Conservation (phyloP, 2,888 invertebrate species). For the Hemicrepidius hirtus region DNA sequence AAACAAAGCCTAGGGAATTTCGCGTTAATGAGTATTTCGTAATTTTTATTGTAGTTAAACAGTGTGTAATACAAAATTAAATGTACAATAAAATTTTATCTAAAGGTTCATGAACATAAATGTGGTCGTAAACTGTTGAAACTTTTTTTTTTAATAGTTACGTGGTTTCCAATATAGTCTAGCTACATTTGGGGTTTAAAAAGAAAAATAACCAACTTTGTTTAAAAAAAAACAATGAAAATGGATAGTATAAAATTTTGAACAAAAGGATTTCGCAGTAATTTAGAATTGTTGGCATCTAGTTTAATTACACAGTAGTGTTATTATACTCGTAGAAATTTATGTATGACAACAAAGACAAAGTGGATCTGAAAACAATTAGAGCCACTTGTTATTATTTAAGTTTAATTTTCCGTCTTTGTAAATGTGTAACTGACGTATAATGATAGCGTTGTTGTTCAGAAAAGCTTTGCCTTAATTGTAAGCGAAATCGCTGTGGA, state of each 20-base stretch:
- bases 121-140: neutral
- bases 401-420: too few relatives aligned
- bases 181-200: neutral
- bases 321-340: constrained; percentile 1
- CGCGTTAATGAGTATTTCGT: neutral
- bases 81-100: constrained; percentile 2
- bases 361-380: constrained; percentile 4
- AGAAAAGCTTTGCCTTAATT: neutral
- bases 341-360: constrained; percentile 1
- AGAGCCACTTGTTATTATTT: neutral
- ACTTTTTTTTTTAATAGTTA: constrained; percentile 4
- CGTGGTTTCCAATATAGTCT: neutral
- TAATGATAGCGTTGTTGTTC: too few relatives aligned
- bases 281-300: neutral
- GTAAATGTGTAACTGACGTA: too few relatives aligned
- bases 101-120: neutral
- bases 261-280: neutral
- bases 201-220: neutral
- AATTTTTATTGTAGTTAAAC: neutral
- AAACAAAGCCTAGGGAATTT: neutral
- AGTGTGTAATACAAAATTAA: neutral
- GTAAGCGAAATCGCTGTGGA: neutral
- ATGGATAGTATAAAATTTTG: neutral
- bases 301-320: too few relatives aligned
- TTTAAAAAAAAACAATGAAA: neutral